Base-by-base conservation (phyloP, 2,888 invertebrate genomes). In the Cephalotes varians region DNA sequence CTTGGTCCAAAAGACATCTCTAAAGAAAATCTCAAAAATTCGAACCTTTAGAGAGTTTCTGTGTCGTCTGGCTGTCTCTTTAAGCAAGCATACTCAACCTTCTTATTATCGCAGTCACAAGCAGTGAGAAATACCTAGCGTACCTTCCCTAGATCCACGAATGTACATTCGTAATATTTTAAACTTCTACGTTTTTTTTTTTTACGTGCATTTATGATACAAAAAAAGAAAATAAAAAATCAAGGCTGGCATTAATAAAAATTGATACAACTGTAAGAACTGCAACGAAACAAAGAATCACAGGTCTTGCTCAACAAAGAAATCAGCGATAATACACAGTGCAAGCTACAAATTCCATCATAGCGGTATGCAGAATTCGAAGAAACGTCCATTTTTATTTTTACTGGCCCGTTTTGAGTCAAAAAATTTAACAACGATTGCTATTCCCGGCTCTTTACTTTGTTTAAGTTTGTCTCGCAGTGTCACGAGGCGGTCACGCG, bases 401-500 rank as follows among this genome's bases (percentile, higher is more conserved):
- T 62, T 49, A 64, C 51, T 40, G 40, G 3, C 6, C n/a, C 31
- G 21, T 40, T 18, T 69, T 15, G 15, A 10, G 44, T 77, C n/a
- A 40, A 49, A 21, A 64, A 47, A 65, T 28, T 51, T 25, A 51
- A 51, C 21, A n/a, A 25, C 54, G 10, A 21, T 25, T 54, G 15
- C 31, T 54, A 62, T 77, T 56, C 40, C 4, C 12, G 25, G 25
- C 5, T 28, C 28, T 60, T 77, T 21, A n/a, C 47, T 51, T 67
- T 54, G 49, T 77, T 73, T 56, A 44, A 77, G 47, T 71, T 21
- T 34, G 44, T 69, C 54, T 54, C 10, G 54, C 40, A 40, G 65
- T 67, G 54, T 77, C 69, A 56, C 28, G 28, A 67, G 69, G 54
- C 37, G 56, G 77, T 71, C 77, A 79, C 71, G 77, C 77, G 77